Evolutionary conservation across 2,113 vertebrate genomes (phyloP).

Genomic region (Heptranchias perlo): DNA sequence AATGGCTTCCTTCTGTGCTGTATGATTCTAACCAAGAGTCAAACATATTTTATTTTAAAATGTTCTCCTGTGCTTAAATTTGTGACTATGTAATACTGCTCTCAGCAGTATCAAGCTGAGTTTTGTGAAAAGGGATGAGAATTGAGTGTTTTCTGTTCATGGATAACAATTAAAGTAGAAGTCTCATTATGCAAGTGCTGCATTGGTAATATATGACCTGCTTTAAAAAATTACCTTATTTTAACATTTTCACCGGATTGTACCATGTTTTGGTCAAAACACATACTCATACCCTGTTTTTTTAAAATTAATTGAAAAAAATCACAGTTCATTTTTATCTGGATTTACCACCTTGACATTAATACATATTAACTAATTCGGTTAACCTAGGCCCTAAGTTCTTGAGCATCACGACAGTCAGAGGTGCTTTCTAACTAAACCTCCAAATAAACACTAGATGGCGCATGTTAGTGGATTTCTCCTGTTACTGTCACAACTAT

Average conservation of each 20-base stretch:
- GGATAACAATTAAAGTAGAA: too few species aligned
- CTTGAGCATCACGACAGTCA: background rate
- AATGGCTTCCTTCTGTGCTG: too few species aligned
- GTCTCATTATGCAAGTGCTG: background rate
- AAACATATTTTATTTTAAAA: too few species aligned
- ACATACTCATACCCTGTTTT: background rate
- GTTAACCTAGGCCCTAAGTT: background rate
- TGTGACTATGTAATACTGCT: background rate
- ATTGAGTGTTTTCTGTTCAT: too few species aligned
- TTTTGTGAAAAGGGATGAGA: background rate
- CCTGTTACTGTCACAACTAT: too few species aligned
- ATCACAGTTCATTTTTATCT: background rate
- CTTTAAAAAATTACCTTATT: background rate
- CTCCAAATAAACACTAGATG: background rate
- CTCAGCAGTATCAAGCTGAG: background rate
- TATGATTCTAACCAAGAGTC: too few species aligned
- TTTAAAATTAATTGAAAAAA: background rate
- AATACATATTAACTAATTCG: background rate
- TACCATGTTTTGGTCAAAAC: background rate
- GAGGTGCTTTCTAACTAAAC: background rate
- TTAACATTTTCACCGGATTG: background rate
- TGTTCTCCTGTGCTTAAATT: background rate
- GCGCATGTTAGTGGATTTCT: too few species aligned
- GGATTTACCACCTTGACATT: background rate
- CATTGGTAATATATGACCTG: background rate